phyloP scores from a whole-genome alignment of 2,797 vertebrate genomes.

The Coreius guichenoti region DNA sequence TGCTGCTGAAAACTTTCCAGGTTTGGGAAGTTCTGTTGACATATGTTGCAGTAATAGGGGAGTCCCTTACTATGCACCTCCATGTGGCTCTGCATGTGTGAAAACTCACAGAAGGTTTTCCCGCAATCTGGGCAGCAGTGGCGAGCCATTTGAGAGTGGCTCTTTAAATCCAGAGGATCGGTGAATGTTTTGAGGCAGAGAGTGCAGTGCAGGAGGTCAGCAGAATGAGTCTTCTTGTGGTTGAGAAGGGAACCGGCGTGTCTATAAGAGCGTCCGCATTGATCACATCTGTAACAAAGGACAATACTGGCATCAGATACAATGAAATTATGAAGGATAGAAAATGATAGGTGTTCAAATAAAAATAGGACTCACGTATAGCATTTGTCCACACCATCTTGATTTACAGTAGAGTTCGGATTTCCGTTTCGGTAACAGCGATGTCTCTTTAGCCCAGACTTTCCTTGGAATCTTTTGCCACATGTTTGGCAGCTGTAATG shows the following conservation, averaged over 20 bases:
- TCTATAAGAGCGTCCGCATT: constrained; percentile 90
- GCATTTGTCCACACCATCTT: constrained; percentile 76
- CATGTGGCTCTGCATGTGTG: constrained; percentile 86
- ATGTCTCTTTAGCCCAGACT: constrained; percentile 79
- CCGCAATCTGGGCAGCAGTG: constrained; percentile 88
- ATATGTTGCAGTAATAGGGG: constrained; percentile 73
- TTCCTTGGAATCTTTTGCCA: constrained; percentile 84
- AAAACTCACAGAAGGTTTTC: constrained; percentile 87
- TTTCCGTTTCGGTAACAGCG: constrained; percentile 71
- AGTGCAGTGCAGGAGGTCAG: constrained; percentile 85
- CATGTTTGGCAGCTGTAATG: constrained; percentile 83
- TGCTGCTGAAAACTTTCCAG: constrained; percentile 79
- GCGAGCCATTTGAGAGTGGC: constrained; percentile 87
- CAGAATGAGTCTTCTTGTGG: constrained; percentile 91
- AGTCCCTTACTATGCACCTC: constrained; percentile 82
- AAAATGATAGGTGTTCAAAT: not conserved
- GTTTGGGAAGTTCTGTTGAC: constrained; percentile 79
- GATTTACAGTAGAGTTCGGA: constrained; percentile 59
- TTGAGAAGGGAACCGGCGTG: constrained; percentile 92
- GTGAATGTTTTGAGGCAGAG: constrained; percentile 90
- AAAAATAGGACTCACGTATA: constrained; percentile 79
- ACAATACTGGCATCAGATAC: not conserved
- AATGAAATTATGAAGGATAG: not conserved
- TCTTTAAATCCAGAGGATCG: constrained; percentile 86
- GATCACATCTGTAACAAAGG: constrained; percentile 81